Evolutionary conservation across 1,140 invertebrate genomes (phyloP), one percentile per base, ranked within the genome.

Genomic region (Sinonovacula constricta): DNA sequence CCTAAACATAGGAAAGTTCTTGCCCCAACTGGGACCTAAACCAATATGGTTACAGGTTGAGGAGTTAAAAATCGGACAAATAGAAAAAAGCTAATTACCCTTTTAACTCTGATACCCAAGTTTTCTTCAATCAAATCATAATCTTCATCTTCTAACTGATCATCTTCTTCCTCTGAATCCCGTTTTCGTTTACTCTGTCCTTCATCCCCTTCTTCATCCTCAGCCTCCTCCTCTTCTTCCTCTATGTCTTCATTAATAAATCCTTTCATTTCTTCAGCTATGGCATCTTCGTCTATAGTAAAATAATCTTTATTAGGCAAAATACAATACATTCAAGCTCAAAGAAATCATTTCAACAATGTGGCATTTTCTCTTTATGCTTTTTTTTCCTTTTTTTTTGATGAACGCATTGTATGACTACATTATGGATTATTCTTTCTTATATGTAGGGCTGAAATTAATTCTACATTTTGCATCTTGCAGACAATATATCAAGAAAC

Each of bases 81-180:
- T n/a, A n/a, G n/a, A n/a, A n/a, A n/a, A n/a, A n/a, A n/a, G n/a
- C 39, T 51, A 56, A 92, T 91, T 93, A 97, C 96, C 86, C 94
- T 85, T 63, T 89, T 94, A 78, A 99, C 95, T 94, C 98, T 98
- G 14, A 97, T 95, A 79, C 98, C 98, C 81, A 99, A 94, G 94
- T 99, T 99, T 91, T 99, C 98, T 89, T 99, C 97, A 83, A 99
- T 94, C 10, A 99, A 93, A 92, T 99, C 98, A 90, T 98, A 98
- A 93, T 99, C 98, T 87, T 99, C 98, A 90, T 99, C 98, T 91
- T 98, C 97, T 0, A 99, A 91, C 60, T 97, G 93, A 91, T 99
- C 97, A 81, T 91, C 91, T 15, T 87, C 84, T 53, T 90, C 89
- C n/a, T 82, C 78, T 26, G 86, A 88, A 56, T 84, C 87, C 59